These are phyloP conservation scores for Kryptopterus vitreolus DNA, from an alignment of 2,797 vertebrate species.

Conservation along the genomic window DNA sequence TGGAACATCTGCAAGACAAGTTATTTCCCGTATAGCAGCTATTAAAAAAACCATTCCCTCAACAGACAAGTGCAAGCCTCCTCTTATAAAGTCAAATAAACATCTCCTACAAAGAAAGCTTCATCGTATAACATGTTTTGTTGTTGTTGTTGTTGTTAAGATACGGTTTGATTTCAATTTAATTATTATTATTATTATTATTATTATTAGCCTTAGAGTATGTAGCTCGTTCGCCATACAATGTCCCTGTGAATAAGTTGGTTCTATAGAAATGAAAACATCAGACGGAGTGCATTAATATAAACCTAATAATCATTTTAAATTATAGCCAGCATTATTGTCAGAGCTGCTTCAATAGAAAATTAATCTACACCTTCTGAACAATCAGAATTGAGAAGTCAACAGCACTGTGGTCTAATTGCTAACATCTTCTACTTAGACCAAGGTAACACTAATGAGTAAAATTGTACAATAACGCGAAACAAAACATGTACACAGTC, in stretches of 20 bases:
- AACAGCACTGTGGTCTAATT: constrained; percentile 31
- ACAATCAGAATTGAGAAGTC: constrained; percentile 19
- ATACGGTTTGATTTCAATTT: neutral
- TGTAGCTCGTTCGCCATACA: neutral
- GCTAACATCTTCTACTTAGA: constrained; percentile 31
- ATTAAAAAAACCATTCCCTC: constrained; percentile 6
- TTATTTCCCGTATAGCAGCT: constrained; percentile 13
- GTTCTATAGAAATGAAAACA: constrained; percentile 18
- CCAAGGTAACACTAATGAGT: constrained; percentile 20
- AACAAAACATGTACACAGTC: constrained; percentile 42
- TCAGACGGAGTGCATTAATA: constrained; percentile 16
- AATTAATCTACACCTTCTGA: constrained; percentile 10
- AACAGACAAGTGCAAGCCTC: neutral
- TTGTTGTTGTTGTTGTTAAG: too few species aligned
- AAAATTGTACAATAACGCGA: constrained; percentile 34
- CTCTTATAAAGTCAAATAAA: neutral
- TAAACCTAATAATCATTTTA: constrained; percentile 11
- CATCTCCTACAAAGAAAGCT: constrained; percentile 18
- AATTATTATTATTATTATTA: constrained; percentile 15
- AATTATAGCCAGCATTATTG: constrained; percentile 13
- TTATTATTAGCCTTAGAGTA: constrained; percentile 9
- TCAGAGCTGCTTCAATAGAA: constrained; percentile 18
- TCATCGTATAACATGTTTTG: neutral
- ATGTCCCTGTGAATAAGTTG: constrained; percentile 10
- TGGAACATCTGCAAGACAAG: constrained; percentile 16